A percentile compares a stretch with the other conserved stretches of the same genome.
These are phyloP conservation scores for Eudiplozoon nipponicum DNA, from an alignment of 2,888 invertebrate species.

Conservation along the genomic window DNA sequence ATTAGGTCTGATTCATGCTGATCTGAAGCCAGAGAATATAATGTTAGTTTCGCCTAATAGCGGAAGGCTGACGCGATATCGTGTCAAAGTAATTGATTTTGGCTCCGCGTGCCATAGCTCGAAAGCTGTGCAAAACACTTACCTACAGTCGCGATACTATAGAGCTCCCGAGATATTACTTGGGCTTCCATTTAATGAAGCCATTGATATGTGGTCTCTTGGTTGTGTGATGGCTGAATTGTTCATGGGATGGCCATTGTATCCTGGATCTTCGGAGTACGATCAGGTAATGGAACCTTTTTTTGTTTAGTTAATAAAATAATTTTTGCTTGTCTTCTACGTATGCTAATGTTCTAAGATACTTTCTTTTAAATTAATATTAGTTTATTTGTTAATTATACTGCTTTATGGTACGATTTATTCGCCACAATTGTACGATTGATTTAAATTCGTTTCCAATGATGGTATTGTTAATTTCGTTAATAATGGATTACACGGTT, in stretches of 20 bases:
- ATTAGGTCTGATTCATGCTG: slow-evolving; percentile 91
- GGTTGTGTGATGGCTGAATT: slow-evolving; percentile 96
- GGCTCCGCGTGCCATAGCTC: slow-evolving; percentile 94
- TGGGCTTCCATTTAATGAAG: slow-evolving; percentile 79
- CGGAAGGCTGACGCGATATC: slow-evolving; percentile 31
- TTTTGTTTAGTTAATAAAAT: too few species aligned
- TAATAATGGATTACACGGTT: too few species aligned
- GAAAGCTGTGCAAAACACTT: slow-evolving; percentile 96
- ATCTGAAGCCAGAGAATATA: slow-evolving; percentile 96
- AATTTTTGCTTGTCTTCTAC: too few species aligned
- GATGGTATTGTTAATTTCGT: too few species aligned
- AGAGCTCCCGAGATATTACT: slow-evolving; percentile 31
- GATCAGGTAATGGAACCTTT: slow-evolving; percentile 44
- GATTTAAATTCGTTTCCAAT: too few species aligned
- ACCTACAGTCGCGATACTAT: slow-evolving; percentile 89
- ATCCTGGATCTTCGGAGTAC: slow-evolving; percentile 92
- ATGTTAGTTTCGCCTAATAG: slow-evolving; percentile 68
- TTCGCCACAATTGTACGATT: too few species aligned
- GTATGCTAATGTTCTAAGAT: too few species aligned
- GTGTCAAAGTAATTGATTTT: slow-evolving; percentile 93
- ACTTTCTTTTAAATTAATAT: too few species aligned
- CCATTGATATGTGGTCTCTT: slow-evolving; percentile 98
- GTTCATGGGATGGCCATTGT: slow-evolving; percentile 92
- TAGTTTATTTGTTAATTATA: too few species aligned
- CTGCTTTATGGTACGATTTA: too few species aligned